A percentile compares a stretch with the other conserved stretches of the same genome.
Evolutionary conservation across 2,888 invertebrate species (phyloP).

Genomic region (Eilema depressum): DNA sequence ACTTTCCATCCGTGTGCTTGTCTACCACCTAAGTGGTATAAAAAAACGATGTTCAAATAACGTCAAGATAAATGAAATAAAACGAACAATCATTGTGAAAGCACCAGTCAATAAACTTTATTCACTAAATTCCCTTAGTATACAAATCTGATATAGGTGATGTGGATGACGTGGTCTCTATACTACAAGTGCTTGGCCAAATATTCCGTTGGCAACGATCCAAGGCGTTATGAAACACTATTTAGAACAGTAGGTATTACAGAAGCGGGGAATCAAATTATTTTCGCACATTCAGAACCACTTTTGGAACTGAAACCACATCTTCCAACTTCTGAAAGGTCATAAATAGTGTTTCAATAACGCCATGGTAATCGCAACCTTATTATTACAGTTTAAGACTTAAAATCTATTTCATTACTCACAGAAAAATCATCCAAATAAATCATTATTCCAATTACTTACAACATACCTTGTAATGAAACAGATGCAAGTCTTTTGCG

Average conservation of each 20-base stretch:
- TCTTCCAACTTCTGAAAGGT: background rate
- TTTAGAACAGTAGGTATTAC: background rate
- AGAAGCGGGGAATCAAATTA: background rate
- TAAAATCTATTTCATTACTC: slow-evolving; percentile 43
- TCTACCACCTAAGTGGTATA: no score
- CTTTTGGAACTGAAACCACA: background rate
- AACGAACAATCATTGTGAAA: slow-evolving; percentile 84
- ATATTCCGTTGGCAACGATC: slow-evolving; percentile 23
- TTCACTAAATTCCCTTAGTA: slow-evolving; percentile 83
- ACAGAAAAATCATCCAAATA: slow-evolving; percentile 36
- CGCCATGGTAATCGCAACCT: slow-evolving; percentile 23
- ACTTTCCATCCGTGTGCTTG: no score
- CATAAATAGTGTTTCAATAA: slow-evolving; percentile 19
- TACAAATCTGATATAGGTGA: slow-evolving; percentile 71
- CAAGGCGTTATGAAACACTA: slow-evolving; percentile 26
- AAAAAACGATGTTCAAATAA: background rate
- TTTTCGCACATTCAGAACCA: background rate
- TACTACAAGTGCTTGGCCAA: slow-evolving; percentile 56
- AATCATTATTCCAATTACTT: slow-evolving; percentile 36
- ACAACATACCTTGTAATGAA: slow-evolving; percentile 45
- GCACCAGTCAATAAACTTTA: slow-evolving; percentile 86
- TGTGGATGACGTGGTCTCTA: slow-evolving; percentile 57
- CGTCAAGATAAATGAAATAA: slow-evolving; percentile 61
- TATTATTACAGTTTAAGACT: slow-evolving; percentile 27
- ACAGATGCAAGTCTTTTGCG: slow-evolving; percentile 43